Evolutionary conservation across 2,113 vertebrate genomes (phyloP), one percentile per base, ranked within the genome.

Genomic region (Baryphthengus martii): DNA sequence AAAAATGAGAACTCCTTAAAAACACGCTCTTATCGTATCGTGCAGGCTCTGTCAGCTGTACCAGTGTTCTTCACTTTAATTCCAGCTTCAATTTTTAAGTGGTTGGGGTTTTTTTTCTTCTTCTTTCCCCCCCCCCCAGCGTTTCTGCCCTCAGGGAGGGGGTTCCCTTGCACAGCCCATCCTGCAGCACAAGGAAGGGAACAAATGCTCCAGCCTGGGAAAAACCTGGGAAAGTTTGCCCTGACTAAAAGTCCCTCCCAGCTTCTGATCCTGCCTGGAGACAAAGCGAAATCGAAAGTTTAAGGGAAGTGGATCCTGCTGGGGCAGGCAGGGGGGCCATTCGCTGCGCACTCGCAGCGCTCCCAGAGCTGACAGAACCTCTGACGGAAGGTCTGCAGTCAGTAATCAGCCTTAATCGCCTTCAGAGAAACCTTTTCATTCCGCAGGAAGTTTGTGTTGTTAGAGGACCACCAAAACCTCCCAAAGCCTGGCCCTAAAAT

Each of bases 1-100:
- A 88, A 93, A 95, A 97, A 97, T 81, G 40, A 94, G 85, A 95
- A 93, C 63, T 96, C 83, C 95, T 97, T 95, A 85, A 95, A 91
- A 93, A 49, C 94, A 70, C 2, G 16, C 21, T 87, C 94, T 97
- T 96, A 95, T 97, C 91, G 3, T 90, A 59, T 50, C 14, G 21
- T 88, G 49, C 81, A 96, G 68, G 17, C 84, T 85, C 70, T 62
- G 79, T 70, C 67, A 83, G 74, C 72, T 81, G 44, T 52, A 40
- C 50, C 82, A 85, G 17, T 24, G 21, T 17, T 68, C 53, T 84
- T n/a, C 39, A n/a, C 83, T 92, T 85, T 25, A 90, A 84, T 85
- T 44, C 44, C 44, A 79, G 21, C 25, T 33, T 76, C 85, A 62
- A 45, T 81, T 93, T 92, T 70, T 71, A 76, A 79, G 61, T 61